Conservation (phyloP, 2,888 invertebrate species). For the Zygothrica quintamaculata region DNA sequence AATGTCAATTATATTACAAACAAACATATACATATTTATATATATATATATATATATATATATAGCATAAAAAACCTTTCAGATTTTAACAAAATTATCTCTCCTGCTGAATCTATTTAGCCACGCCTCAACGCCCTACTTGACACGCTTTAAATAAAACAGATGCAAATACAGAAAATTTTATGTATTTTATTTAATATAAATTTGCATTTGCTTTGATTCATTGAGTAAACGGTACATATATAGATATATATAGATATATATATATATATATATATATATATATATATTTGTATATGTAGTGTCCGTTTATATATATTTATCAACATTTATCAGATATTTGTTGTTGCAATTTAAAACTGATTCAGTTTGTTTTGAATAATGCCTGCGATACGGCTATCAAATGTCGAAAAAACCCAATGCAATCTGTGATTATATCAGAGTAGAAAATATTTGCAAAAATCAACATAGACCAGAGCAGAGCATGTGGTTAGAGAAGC, state of each 20-base stretch:
- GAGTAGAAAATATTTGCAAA: conserved; percentile 33
- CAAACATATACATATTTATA: too few species aligned
- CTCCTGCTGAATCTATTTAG: background rate
- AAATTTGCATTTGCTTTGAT: conserved; percentile 30
- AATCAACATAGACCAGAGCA: conserved; percentile 35
- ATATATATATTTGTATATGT: conserved; percentile 3
- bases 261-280: conserved; percentile 3
- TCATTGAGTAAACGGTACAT: conserved; percentile 23
- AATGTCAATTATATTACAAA: conserved; percentile 72
- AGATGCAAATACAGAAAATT: background rate
- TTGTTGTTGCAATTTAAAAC: conserved; percentile 56
- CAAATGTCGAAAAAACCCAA: conserved; percentile 30
- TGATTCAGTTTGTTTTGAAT: conserved; percentile 56
- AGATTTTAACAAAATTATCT: conserved; percentile 1
- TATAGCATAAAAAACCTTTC: conserved; percentile 48
- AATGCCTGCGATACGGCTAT: conserved; percentile 39
- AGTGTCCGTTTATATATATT: conserved; percentile 1
- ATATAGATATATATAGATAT: conserved; percentile 2
- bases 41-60: too few species aligned
- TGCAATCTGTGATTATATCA: conserved; percentile 54
- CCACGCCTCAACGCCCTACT: conserved; percentile 7
- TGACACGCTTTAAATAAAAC: background rate
- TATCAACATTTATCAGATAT: too few species aligned
- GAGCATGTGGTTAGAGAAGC: conserved; percentile 37
- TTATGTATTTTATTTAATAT: background rate